A percentile compares a stretch with the other conserved stretches of the same genome.
phyloP scores from a whole-genome alignment of 35 echinoderm and acorn worm genomes.

The Heliocidaris erythrogramma region DNA sequence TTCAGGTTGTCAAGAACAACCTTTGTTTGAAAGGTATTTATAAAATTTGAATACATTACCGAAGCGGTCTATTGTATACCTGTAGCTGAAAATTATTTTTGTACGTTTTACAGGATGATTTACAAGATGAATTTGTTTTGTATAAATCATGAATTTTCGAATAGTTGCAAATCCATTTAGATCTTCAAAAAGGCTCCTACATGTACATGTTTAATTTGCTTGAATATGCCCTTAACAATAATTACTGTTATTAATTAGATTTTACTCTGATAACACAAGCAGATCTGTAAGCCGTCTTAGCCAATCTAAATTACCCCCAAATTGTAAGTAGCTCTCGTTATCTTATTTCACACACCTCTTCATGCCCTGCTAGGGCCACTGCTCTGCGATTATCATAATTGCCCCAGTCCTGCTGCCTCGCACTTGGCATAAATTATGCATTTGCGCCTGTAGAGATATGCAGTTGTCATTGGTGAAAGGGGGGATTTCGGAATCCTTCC shows the following conservation, averaged over 20 bases:
- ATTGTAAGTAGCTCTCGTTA: not conserved
- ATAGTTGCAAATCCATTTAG: no score
- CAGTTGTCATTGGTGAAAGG: conserved; percentile 22
- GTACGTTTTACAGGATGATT: no score
- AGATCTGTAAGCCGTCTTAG: not conserved
- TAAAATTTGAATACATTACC: no score
- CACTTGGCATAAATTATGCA: conserved; percentile 33
- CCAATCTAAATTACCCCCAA: not conserved
- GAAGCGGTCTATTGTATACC: no score
- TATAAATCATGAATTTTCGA: no score
- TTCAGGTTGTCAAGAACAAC: no score
- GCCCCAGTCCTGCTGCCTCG: not conserved
- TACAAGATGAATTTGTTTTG: no score
- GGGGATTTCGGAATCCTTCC: not conserved
- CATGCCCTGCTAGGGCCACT: conserved; percentile 18
- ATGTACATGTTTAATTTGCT: no score
- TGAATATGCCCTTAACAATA: no score
- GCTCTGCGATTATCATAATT: conserved; percentile 30
- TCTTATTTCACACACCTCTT: not conserved
- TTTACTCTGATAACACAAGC: not conserved
- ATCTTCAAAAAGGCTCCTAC: no score
- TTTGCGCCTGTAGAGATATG: not conserved
- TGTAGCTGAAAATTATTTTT: no score
- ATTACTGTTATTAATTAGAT: not conserved
- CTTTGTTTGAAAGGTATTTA: no score